A percentile compares a stretch with the other conserved stretches of the same genome.
These are phyloP conservation scores for Tyto alba DNA, from an alignment of 2,113 vertebrate genomes.

Conservation along the genomic window DNA sequence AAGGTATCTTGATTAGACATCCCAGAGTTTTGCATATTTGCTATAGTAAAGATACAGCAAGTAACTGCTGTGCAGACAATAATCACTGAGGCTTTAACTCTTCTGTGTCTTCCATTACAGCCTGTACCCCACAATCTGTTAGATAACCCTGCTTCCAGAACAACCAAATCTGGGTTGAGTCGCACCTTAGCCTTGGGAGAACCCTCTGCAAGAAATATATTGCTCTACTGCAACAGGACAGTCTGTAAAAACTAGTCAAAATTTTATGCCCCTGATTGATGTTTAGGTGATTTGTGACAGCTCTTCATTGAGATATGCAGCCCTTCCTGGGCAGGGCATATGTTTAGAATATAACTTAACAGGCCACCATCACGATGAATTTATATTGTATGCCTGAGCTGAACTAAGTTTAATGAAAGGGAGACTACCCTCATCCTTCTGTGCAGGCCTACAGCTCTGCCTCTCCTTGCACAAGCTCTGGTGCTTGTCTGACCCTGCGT, in stretches of 20 bases:
- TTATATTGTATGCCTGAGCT: neutral
- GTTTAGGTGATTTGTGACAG: neutral
- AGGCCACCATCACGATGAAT: fast-evolving
- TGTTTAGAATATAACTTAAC: neutral
- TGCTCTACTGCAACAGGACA: neutral
- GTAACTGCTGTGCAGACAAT: neutral
- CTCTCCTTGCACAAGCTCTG: neutral
- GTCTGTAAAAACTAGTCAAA: neutral
- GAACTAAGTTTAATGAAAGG: neutral
- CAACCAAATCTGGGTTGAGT: neutral
- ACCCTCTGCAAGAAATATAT: neutral
- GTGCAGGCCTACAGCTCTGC: neutral
- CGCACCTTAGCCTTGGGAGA: neutral
- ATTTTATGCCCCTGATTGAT: neutral
- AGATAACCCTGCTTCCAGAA: neutral
- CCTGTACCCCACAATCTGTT: neutral
- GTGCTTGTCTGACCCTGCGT: neutral
- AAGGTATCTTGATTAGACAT: neutral
- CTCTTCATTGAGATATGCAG: neutral
- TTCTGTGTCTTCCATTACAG: neutral
- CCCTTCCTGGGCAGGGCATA: neutral
- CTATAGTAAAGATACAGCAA: neutral
- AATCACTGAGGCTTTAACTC: neutral
- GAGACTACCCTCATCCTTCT: neutral
- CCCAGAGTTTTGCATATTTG: neutral